Base-by-base conservation (phyloP, 2,888 invertebrate genomes). In the Stenodema calcarata region DNA sequence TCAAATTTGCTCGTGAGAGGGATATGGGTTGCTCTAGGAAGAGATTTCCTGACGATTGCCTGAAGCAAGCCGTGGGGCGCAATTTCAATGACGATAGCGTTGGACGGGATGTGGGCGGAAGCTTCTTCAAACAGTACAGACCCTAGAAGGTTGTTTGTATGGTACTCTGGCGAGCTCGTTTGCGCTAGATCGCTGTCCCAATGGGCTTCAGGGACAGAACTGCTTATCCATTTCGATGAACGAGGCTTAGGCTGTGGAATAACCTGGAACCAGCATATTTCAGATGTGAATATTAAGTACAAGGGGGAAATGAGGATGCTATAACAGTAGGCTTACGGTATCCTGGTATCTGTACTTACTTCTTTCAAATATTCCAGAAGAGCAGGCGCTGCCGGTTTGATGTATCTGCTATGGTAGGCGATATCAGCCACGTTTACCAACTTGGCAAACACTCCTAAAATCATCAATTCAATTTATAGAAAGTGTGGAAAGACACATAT, bases 41-140 rank as follows among this genome's bases (percentile, higher is more conserved):
- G 91, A 0, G 96, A 95, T 69, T 96, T 93, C 88, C 95, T 94
- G 11, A 98, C 92, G 90, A 98, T 96, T 0, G 97, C 95, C 90
- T 97, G 97, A 47, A 98, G 93, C 0, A 98, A 92, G 9, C 96
- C 95, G 89, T 98, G 98, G 0, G 98, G 98, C 0, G 97, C 97
- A 85, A 98, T 94, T 91, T 98, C 98, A 88, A 98, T 95, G 7
- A 95, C 94, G 87, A 98, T 93, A 0, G 97, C 96, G 90, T 97
- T 95, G 81, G 93, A 92, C 0, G 96, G 97, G 89, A 98, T 95
- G 89, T 95, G 93, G 23, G 93, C 93, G 9, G 96, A 92, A 0
- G 96, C 95, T 91, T 98, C 97, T 90, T 97, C 96, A 91, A 97
- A 96, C 23, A 95, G 92, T 0, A 96, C 95, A 23, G 95, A 94